Base-by-base conservation (phyloP, 2,797 vertebrate species). In the Scarus forsteni region DNA sequence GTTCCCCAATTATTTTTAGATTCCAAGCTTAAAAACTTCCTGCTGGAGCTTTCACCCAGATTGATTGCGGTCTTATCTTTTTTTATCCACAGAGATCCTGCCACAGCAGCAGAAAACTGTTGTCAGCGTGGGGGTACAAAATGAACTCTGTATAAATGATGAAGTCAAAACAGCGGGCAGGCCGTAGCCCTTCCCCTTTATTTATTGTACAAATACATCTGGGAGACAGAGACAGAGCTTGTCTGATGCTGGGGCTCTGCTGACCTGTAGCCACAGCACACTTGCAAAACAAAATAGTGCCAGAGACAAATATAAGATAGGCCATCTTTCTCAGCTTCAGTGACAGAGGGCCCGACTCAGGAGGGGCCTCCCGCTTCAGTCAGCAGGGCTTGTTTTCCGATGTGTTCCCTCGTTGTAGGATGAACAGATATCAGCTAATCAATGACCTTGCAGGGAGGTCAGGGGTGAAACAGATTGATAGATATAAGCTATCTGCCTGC, bases 131-230 rank as follows among this genome's bases (percentile, higher is more conserved):
- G 9, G 56, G 83, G 77, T 80, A 79, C 70, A 75, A 76, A 70
- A 62, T 79, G 73, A 88, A 84, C 87, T 82, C 89, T 90, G 85
- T 86, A 88, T 79, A 88, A 86, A 81, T 65, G 83, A 79, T 82
- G 90, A 85, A 95, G 93, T 93, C 94, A 94, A 94, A 94, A 94
- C 93, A 95, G 1, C 3, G 63, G 77, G 11, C 64, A 44, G 70
- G 75, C 81, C 76, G 63, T 56, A 73, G 85, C 86, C 85, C 85
- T 73, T 78, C 80, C 83, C 79, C 87, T 88, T 87, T 92, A 91
- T 93, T 94, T 92, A 88, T 92, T 92, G 78, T 90, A 82, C 77
- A 87, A 90, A 92, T 90, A 93, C 87, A 91, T 92, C 90, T 90
- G 69, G 60, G 85, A 88, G 91, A 92, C 91, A 90, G 91, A 91